Evolutionary conservation across 2,113 vertebrate species (phyloP), one percentile per base, ranked within the genome.

Genomic region (Vombatus ursinus): DNA sequence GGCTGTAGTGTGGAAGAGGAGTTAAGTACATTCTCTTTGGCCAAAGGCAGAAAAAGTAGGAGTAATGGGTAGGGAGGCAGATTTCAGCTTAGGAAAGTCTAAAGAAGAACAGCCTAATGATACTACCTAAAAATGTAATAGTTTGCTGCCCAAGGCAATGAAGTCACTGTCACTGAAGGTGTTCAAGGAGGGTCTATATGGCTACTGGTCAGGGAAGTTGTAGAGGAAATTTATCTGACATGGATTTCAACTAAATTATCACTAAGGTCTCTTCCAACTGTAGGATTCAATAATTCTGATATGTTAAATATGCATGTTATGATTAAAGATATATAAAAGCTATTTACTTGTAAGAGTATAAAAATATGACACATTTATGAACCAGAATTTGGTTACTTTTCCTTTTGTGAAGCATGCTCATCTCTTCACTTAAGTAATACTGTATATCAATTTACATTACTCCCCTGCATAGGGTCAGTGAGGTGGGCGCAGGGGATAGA

Each of bases 301-400:
- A 90, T 47, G 91, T n/a, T 77, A 96, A 90, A 23, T 93, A 4
- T 61, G 37, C 90, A 26, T 51, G 22, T 26, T 3, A 8, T 50
- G 14, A 49, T 52, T 91, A 94, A 51, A 92, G 84, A 90, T 8
- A 57, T 47, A 93, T 23, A 49, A 89, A 31, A 89, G 10, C 37
- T 84, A 94, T 93, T n/a, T 96, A 84, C 52, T 96, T 95, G 52
- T 49, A 93, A 57, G 9, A 44, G 61, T 8, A 37, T 50, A 52
- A 95, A 94, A 14, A n/a, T 48, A 31, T 48, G 92, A 0, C 0
- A 97, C 47, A 77, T 95, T 44, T 92, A 91, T 61, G 89, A n/a
- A 57, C 53, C 2, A 1, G 16, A 5, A 1, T 28, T 90, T 53
- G 91, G 22, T 16, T 23, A 19, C 1, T 16, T 54, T 23, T 50